Base-by-base conservation (phyloP, 2,888 invertebrate species). In the Lypha dubia region DNA sequence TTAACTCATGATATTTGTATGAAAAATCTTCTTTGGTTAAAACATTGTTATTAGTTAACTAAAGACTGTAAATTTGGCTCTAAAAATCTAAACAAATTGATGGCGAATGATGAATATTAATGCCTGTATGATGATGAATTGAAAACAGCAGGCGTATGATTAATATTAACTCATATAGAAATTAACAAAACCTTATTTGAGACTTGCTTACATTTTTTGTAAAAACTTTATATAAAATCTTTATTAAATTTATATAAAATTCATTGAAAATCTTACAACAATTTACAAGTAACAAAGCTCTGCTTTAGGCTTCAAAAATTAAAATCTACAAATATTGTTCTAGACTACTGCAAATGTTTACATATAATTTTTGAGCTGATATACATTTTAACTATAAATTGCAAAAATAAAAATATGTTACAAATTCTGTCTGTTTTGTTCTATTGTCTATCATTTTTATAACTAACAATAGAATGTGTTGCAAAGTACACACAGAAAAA, bases 101-200 rank as follows among this genome's bases (percentile, higher is more conserved):
- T 2, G 11, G 13, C 20, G 60, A 38, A 60, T 60, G 60, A 38
- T 38, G 38, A 60, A 60, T 60, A 60, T 38, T 60, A 35, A 60
- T 60, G 38, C 20, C 38, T 6, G 22, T 13, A 11, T 13, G 13
- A 13, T 1, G 1, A 13, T 13, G 15, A 41, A 8, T 7, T 35
- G 1, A 1, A 9, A 3, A 35, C 8, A 35, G 4, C 4, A 35
- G 35, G 7, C 35, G 35, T 35, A 35, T 35, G 35, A 35, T 35
- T 35, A 35, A 35, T 35, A 35, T 35, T 35, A 8, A 5, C 35
- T 6, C 35, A 28, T 28, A 28, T 28, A 28, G 3, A 28, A 28
- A 28, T 28, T 28, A 28, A 28, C 28, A 28, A 28, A 28, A 5
- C 28, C 28, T 5, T 5, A 28, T 28, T 28, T 28, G 28, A 5